Base-by-base conservation (phyloP, 2,888 invertebrate genomes). In the Drosophila rubida region DNA sequence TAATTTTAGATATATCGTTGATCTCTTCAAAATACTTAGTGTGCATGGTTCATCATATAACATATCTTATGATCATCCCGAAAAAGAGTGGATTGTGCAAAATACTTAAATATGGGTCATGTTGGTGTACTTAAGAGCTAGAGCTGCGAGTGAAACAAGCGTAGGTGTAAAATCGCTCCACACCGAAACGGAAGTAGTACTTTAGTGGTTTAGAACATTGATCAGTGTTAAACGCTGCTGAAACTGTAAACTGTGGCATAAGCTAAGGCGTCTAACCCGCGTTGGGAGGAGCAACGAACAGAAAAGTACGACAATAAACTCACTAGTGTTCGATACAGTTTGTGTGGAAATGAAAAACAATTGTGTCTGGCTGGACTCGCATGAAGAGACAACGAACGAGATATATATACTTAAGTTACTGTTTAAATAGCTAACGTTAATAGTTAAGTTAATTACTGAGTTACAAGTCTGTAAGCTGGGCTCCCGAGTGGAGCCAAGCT, bases 181-280 rank as follows among this genome's bases (percentile, higher is more conserved):
- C 19, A 19, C 4, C 30, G 19, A 30, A 32, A n/a, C 25, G 25
- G 4, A 9, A 19, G 8, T 32, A n/a, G 32, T 32, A 4, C 11
- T 30, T n/a, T n/a, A n/a, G n/a, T n/a, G n/a, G n/a, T n/a, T n/a
- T n/a, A n/a, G n/a, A n/a, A 11, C 11, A 11, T 30, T 11, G 4
- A 9, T 30, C 11, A n/a, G 4, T 30, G 11, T 30, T 11, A 30
- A n/a, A 13, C 22, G 13, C 32, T n/a, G 39, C 54, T 35, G 55
- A 30, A 30, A 7, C 13, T 50, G 6, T 39, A 37, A 53, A 44
- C 53, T 65, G 41, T 53, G 25, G 23, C 14, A 48, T 48, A 19
- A 50, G 45, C 58, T 73, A 63, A 59, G 46, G 50, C 63, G 51
- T 58, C 53, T 68, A 73, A 68, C 61, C 67, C 61, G 39, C 37